Base-by-base conservation (phyloP, 2,888 invertebrate genomes). In the Sinotaia quadrata region DNA sequence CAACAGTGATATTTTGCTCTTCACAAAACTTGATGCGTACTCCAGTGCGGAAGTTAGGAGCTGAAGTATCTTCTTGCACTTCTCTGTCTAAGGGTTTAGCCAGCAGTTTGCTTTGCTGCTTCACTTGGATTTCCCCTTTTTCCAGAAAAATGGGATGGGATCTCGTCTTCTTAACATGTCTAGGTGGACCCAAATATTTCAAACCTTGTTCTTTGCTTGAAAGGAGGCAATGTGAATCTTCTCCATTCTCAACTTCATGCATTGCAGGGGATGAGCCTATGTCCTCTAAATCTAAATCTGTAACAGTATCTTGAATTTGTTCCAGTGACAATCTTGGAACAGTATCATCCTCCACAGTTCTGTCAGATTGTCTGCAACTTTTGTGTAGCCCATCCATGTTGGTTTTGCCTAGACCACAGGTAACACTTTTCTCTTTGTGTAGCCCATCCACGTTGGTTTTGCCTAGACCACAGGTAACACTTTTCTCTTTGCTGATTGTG, bases 1-100 rank as follows among this genome's bases (percentile, higher is more conserved):
- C 73, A 29, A 81, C 77, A 1, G 79, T 81, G 18, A 73, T 61
- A 58, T 78, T 81, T 41, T 75, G 75, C 60, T 79, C 76, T 47
- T 81, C 81, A 66, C 75, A 72, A 18, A 72, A 54, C 29, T 65
- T n/a, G n/a, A n/a, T n/a, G n/a, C n/a, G n/a, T n/a, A n/a, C n/a
- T n/a, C n/a, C n/a, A n/a, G n/a, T n/a, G n/a, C n/a, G n/a, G n/a
- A n/a, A n/a, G n/a, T n/a, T n/a, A n/a, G n/a, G n/a, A n/a, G n/a
- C n/a, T n/a, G n/a, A n/a, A n/a, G n/a, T n/a, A n/a, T n/a, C n/a
- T n/a, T n/a, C n/a, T n/a, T n/a, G n/a, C n/a, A n/a, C n/a, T n/a
- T n/a, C n/a, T n/a, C n/a, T n/a, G n/a, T n/a, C n/a, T n/a, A n/a
- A n/a, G n/a, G n/a, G n/a, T n/a, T n/a, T n/a, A n/a, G n/a, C n/a